phyloP scores from a whole-genome alignment of 2,113 vertebrate species.

The Larimichthys crocea region DNA sequence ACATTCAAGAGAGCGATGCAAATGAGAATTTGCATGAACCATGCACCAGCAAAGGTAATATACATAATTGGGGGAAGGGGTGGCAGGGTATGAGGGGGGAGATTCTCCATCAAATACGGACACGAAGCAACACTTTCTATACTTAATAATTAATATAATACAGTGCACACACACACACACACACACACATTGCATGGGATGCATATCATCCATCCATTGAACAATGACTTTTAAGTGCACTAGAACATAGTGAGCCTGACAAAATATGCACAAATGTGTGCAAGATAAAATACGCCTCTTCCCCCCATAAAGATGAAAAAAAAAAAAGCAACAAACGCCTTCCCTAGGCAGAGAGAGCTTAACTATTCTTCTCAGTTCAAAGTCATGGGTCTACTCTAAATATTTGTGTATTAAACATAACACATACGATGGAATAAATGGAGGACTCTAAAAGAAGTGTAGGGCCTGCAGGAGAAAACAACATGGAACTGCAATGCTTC shows the following conservation, averaged over 20 bases:
- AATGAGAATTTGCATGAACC: slow-evolving; percentile 80
- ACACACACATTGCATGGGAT: slow-evolving; percentile 61
- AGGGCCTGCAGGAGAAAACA: slow-evolving; percentile 75
- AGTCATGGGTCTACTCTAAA: slow-evolving; percentile 77
- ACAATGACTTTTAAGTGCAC: slow-evolving; percentile 76
- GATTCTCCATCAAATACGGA: slow-evolving; percentile 71
- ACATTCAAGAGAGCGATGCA: slow-evolving; percentile 70
- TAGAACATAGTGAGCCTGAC: slow-evolving; percentile 54
- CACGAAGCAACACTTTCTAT: slow-evolving; percentile 79
- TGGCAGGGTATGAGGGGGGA: not conserved
- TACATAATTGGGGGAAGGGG: slow-evolving; percentile 78
- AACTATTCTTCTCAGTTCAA: slow-evolving; percentile 76
- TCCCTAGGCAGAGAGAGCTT: slow-evolving; percentile 66
- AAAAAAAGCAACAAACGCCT: slow-evolving; percentile 63
- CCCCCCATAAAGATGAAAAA: slow-evolving; percentile 42
- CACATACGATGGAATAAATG: slow-evolving; percentile 68
- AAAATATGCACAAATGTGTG: slow-evolving; percentile 68
- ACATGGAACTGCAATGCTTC: slow-evolving; percentile 64
- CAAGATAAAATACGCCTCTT: slow-evolving; percentile 70
- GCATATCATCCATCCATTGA: slow-evolving; percentile 72
- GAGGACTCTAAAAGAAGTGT: slow-evolving; percentile 61
- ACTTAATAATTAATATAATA: slow-evolving; percentile 79
- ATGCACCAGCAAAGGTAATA: slow-evolving; percentile 77
- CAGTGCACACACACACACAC: slow-evolving; percentile 35
- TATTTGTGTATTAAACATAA: slow-evolving; percentile 81